Conservation (phyloP, 2,113 vertebrate genomes). For the Odocoileus hemionus region DNA sequence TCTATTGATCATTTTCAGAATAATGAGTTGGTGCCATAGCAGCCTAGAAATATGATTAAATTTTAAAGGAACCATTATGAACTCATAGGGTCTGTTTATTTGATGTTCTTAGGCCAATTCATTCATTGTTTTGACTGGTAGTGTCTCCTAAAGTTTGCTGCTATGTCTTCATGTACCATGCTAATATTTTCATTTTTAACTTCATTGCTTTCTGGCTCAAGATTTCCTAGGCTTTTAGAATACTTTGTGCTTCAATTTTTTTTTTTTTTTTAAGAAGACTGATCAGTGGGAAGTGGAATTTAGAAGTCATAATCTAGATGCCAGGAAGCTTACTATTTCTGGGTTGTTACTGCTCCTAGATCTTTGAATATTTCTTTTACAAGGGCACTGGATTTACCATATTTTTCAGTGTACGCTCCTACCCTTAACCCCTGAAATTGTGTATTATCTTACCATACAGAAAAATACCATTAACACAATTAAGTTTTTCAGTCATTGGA, state of each 20-base stretch:
- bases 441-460: not conserved
- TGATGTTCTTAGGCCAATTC: not conserved
- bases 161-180: not conserved
- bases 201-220: not conserved
- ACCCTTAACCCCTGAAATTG: not conserved
- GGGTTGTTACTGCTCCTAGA: not conserved
- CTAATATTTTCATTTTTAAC: not conserved
- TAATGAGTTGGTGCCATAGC: not conserved
- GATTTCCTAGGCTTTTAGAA: not conserved
- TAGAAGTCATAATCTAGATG: not conserved
- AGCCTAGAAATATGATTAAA: not conserved
- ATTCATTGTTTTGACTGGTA: not conserved
- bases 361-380: not conserved
- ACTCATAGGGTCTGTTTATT: not conserved
- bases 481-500: not conserved
- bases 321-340: not conserved
- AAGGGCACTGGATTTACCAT: not conserved
- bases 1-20: not conserved
- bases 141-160: not conserved
- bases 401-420: not conserved
- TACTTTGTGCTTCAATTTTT: not conserved
- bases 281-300: not conserved
- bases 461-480: not conserved
- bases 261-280: not conserved
- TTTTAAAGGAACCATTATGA: not conserved